Conservation (phyloP, 2,113 vertebrate species). For the Taxidea taxus region DNA sequence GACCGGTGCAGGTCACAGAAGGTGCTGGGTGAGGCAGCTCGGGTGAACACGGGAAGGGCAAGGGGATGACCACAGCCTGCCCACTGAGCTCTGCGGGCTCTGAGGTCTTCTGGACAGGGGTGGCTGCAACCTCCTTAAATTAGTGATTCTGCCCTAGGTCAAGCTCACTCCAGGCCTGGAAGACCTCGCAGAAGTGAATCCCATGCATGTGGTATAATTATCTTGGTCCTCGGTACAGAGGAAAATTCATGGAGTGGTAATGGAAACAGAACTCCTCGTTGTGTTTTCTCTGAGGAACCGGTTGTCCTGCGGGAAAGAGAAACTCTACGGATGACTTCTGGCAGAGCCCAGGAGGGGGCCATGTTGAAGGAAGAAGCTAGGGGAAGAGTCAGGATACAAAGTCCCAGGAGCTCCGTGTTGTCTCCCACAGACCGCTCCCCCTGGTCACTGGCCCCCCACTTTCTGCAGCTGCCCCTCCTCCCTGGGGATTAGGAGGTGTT, state of each 20-base stretch:
- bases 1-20: background rate
- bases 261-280: background rate
- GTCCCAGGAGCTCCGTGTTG: background rate
- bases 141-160: background rate
- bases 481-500: background rate
- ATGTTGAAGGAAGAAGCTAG: background rate
- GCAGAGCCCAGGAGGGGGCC: background rate
- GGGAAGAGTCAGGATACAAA: background rate
- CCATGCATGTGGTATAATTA: background rate
- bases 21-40: background rate
- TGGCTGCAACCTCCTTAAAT: no score
- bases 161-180: background rate
- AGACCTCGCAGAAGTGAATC: background rate
- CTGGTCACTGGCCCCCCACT: background rate
- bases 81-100: background rate
- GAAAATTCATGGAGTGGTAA: background rate
- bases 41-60: background rate
- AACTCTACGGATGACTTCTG: background rate
- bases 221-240: background rate
- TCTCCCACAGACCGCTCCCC: background rate
- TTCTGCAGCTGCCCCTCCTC: background rate
- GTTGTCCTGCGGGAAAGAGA: background rate
- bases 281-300: background rate
- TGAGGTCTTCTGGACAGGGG: background rate
- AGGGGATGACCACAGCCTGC: background rate